A percentile compares a stretch with the other conserved stretches of the same genome.
phyloP scores from a whole-genome alignment of 92 coral and sea anemone genomes.

The Zoanthus sociatus region DNA sequence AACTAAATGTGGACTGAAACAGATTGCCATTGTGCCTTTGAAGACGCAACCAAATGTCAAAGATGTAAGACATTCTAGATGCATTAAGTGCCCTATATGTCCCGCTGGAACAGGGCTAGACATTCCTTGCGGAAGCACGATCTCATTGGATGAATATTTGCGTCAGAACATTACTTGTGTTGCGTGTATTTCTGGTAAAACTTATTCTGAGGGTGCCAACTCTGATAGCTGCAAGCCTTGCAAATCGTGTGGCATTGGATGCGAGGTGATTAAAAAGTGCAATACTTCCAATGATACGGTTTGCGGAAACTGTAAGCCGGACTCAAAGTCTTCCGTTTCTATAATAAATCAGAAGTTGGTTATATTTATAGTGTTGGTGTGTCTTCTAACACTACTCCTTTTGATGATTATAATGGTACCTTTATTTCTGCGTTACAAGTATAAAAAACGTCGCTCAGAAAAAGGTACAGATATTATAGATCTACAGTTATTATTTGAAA shows the following conservation, averaged over 20 bases:
- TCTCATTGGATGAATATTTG: neutral
- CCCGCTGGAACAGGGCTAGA: neutral
- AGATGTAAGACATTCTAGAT: neutral
- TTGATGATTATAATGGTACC: no score
- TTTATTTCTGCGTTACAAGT: no score
- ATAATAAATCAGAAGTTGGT: neutral
- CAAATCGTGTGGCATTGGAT: constrained; percentile 20
- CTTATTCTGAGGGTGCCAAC: neutral
- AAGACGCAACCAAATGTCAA: neutral
- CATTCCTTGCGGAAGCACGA: neutral
- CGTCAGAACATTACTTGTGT: neutral
- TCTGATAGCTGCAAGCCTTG: constrained; percentile 45
- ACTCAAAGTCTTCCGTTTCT: constrained; percentile 16
- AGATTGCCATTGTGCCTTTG: neutral
- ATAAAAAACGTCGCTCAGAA: no score
- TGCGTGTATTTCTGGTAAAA: neutral
- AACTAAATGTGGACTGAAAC: neutral
- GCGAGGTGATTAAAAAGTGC: constrained; percentile 37
- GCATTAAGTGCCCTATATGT: neutral
- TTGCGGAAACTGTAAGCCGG: constrained; percentile 57
- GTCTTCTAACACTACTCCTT: no score
- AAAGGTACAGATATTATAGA: no score
- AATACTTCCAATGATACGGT: constrained; percentile 20
- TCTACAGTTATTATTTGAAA: no score
- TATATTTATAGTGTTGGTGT: no score